Evolutionary conservation across 2,113 vertebrate species (phyloP).

Genomic region (Corythoichthys haematopterus): DNA sequence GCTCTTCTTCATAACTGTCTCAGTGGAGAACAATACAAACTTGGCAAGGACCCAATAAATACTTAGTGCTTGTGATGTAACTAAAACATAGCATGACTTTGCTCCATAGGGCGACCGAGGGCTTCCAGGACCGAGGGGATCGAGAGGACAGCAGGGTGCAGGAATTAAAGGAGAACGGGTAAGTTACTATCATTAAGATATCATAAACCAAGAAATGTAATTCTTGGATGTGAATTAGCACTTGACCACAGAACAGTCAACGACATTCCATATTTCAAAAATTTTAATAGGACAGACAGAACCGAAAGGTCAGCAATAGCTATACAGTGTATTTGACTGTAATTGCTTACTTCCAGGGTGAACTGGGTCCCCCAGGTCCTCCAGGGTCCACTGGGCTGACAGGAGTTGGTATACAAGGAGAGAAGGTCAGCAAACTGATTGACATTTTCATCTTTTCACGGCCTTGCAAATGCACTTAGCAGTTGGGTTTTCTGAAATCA

Average conservation of each 20-base stretch:
- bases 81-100: constrained; percentile 42
- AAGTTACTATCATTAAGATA: constrained; percentile 25
- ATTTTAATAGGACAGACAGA: not conserved
- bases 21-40: constrained; percentile 43
- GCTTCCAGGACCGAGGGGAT: constrained; percentile 78
- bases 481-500: not conserved
- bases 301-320: constrained; percentile 31
- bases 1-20: constrained; percentile 11
- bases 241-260: not conserved
- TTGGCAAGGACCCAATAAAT: constrained; percentile 34
- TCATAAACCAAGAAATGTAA: not conserved
- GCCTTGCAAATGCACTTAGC: not conserved
- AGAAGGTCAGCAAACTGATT: constrained; percentile 70
- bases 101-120: constrained; percentile 78
- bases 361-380: constrained; percentile 75
- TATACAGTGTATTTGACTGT: not conserved
- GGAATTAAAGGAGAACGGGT: constrained; percentile 88
- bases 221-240: too few species aligned
- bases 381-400: constrained; percentile 73
- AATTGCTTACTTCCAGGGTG: constrained; percentile 66
- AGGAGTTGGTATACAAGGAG: constrained; percentile 79
- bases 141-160: constrained; percentile 76
- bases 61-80: constrained; percentile 19
- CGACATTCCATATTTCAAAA: not conserved
- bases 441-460: not conserved